Conservation (phyloP, 92 coral and sea anemone species). For the Epizoanthus fatuus region DNA sequence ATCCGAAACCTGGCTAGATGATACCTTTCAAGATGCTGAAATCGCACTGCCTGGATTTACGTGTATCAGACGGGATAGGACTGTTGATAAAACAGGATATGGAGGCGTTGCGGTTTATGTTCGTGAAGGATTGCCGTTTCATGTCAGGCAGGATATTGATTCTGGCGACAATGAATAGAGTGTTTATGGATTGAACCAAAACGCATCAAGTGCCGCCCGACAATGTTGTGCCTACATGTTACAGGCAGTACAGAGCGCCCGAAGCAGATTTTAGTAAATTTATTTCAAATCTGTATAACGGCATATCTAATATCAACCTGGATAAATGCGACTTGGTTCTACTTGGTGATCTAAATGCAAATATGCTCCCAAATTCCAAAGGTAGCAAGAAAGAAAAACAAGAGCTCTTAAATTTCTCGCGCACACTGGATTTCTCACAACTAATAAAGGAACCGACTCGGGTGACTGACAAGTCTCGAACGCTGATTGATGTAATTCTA, state of each 20-base stretch:
- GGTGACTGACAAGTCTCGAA: conserved; percentile 41
- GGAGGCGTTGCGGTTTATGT: conserved; percentile 43
- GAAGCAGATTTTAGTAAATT: conserved; percentile 23
- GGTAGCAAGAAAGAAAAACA: conserved; percentile 49
- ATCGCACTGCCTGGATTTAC: conserved; percentile 27
- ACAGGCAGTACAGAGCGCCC: conserved; percentile 69
- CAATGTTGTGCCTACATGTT: conserved; percentile 53
- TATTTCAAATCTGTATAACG: background rate
- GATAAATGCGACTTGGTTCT: conserved; percentile 47
- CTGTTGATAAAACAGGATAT: conserved; percentile 50
- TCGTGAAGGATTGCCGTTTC: conserved; percentile 43
- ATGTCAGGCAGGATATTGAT: conserved; percentile 26
- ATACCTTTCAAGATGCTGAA: conserved; percentile 31
- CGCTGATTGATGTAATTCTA: conserved; percentile 62
- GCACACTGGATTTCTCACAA: conserved; percentile 34
- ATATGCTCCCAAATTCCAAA: conserved; percentile 26
- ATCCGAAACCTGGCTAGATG: conserved; percentile 39
- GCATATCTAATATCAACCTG: background rate
- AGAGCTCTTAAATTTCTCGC: conserved; percentile 45
- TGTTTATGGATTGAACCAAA: background rate
- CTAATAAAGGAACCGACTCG: conserved; percentile 54
- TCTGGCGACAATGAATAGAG: background rate
- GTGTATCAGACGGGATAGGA: conserved; percentile 26
- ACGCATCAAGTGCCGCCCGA: conserved; percentile 32
- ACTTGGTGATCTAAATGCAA: conserved; percentile 55